A percentile compares a stretch with the other conserved stretches of the same genome.
Conservation (phyloP, 1,140 invertebrate genomes). For the Drosophila grimshawi region DNA sequence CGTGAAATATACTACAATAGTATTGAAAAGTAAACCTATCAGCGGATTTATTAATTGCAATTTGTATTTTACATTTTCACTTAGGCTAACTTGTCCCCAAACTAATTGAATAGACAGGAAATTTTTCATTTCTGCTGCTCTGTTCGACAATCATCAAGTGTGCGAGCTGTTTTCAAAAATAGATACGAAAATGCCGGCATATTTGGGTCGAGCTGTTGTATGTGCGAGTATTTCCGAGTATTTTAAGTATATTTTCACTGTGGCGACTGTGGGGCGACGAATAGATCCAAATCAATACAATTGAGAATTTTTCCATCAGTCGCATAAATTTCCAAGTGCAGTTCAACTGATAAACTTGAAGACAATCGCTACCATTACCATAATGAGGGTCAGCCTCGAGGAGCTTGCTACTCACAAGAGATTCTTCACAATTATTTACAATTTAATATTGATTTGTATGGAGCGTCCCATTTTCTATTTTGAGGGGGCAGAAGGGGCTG, state of each 20-base stretch:
- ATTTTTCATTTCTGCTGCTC: conserved; percentile 16
- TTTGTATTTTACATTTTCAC: conserved; percentile 23
- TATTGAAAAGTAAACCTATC: neutral
- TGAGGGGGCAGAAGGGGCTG: neutral
- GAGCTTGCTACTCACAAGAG: conserved; percentile 9
- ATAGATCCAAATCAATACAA: conserved; percentile 53
- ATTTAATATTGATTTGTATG: conserved; percentile 68
- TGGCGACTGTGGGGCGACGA: conserved; percentile 11
- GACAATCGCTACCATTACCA: conserved; percentile 48
- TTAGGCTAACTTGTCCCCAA: neutral
- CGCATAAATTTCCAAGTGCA: conserved; percentile 45
- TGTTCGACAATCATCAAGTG: conserved; percentile 36
- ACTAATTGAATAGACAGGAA: conserved; percentile 36
- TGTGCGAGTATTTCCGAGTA: conserved; percentile 1
- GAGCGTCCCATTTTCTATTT: conserved; percentile 1
- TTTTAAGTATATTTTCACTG: conserved; percentile 31
- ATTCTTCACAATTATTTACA: conserved; percentile 68
- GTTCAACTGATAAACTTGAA: conserved; percentile 56
- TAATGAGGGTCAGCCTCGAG: conserved; percentile 66
- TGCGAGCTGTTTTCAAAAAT: conserved; percentile 53
- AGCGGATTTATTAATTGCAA: neutral
- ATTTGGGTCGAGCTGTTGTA: conserved; percentile 14
- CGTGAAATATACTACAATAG: conserved; percentile 2
- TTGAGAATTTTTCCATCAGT: conserved; percentile 59
- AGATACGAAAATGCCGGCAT: conserved; percentile 42